Evolutionary conservation across 2,113 vertebrate genomes (phyloP).

Genomic region (Anolis sagrei): DNA sequence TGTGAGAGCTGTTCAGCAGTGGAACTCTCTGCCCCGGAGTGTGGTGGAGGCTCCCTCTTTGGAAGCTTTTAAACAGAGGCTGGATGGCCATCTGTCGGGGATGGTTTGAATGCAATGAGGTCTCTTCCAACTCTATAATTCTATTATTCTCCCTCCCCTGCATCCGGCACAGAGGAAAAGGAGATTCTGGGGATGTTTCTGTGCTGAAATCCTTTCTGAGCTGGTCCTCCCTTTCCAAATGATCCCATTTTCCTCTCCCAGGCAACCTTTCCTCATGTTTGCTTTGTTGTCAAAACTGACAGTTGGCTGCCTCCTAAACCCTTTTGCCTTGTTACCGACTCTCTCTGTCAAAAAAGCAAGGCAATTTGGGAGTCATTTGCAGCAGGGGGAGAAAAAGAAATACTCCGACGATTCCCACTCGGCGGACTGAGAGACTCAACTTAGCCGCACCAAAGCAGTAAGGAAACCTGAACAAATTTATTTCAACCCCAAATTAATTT

Average conservation of each 20-base stretch:
- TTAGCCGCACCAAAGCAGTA: slow-evolving; percentile 2
- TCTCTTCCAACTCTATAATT: no score
- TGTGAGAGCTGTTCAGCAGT: no score
- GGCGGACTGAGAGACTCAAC: slow-evolving; percentile 1
- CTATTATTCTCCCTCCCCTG: no score
- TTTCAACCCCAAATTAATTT: neutral
- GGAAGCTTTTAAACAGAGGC: no score
- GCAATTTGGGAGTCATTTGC: slow-evolving; percentile 48
- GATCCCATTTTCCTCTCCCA: fast-evolving
- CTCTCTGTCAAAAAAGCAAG: slow-evolving; percentile 48
- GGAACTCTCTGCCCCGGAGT: no score
- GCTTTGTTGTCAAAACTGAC: slow-evolving; percentile 2
- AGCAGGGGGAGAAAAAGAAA: slow-evolving; percentile 24
- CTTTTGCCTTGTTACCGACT: slow-evolving; percentile 15
- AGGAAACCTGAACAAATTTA: neutral
- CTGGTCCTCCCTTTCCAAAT: neutral
- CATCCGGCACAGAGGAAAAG: slow-evolving; percentile 6
- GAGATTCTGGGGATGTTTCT: no score
- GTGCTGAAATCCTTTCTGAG: neutral
- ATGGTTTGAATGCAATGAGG: no score
- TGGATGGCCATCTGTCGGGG: no score
- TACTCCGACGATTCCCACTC: slow-evolving; percentile 40
- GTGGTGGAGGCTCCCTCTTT: no score
- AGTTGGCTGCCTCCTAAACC: slow-evolving; percentile 45
- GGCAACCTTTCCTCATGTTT: neutral